Evolutionary conservation across 2,797 vertebrate genomes (phyloP).

Genomic region (Manis pentadactyla): DNA sequence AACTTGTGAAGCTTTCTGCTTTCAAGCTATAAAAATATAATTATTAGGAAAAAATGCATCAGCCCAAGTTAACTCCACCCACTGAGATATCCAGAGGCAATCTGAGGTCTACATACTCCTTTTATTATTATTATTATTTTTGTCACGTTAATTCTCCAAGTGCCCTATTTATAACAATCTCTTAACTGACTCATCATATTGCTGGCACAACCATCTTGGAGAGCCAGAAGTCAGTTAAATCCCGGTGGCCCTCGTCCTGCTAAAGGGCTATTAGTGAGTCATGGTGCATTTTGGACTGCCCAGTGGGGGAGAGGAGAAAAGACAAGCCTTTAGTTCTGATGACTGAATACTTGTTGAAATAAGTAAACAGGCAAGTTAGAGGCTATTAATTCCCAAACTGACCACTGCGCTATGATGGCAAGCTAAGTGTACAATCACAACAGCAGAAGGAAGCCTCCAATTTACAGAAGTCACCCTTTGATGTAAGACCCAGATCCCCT

Average conservation of each 20-base stretch:
- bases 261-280: background rate
- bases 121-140: background rate
- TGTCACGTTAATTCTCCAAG: background rate
- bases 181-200: background rate
- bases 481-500: background rate
- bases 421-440: background rate
- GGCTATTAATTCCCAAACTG: background rate
- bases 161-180: background rate
- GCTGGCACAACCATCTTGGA: background rate
- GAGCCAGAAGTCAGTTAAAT: background rate
- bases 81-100: background rate
- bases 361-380: background rate
- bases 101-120: background rate
- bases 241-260: background rate
- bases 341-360: background rate
- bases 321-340: background rate
- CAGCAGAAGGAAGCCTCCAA: background rate
- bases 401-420: background rate
- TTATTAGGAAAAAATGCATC: background rate
- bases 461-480: background rate
- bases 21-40: constrained; percentile 24
- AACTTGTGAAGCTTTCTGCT: constrained; percentile 28
- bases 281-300: background rate
- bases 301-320: background rate
- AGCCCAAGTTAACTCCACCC: background rate